phyloP scores from a whole-genome alignment of 2,113 vertebrate species.

The Chrysochloris asiatica region DNA sequence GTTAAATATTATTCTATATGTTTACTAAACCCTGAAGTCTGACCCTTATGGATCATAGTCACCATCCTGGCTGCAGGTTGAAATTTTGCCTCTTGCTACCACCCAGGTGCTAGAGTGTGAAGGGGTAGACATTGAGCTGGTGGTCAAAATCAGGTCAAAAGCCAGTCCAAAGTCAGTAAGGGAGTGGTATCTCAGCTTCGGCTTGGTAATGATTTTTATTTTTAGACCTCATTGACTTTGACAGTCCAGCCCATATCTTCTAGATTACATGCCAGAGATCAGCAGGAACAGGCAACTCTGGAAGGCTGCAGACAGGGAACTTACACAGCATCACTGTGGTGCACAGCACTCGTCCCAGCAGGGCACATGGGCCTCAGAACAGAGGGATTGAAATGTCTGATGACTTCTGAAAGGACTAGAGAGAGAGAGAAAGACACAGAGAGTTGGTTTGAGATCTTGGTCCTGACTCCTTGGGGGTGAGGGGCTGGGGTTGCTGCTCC shows the following conservation, averaged over 20 bases:
- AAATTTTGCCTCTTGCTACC: not conserved
- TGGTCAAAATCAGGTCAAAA: not conserved
- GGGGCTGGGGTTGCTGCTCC: not conserved
- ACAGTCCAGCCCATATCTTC: not conserved
- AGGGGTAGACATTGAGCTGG: not conserved
- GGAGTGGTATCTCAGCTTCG: not conserved
- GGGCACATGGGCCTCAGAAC: slow-evolving; percentile 59
- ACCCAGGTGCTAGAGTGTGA: not conserved
- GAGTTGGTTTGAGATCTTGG: not conserved
- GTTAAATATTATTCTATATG: not conserved
- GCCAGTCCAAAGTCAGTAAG: not conserved
- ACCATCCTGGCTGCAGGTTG: not conserved
- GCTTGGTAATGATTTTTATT: not conserved
- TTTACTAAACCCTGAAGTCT: not conserved
- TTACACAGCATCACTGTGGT: slow-evolving; percentile 65
- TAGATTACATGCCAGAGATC: rapidly evolving
- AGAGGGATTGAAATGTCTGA: slow-evolving; percentile 80
- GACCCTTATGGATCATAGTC: not conserved
- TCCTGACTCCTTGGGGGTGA: not conserved
- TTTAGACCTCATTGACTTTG: slow-evolving; percentile 25
- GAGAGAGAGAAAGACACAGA: slow-evolving; percentile 62
- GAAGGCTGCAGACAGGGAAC: slow-evolving; percentile 46
- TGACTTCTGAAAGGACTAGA: slow-evolving; percentile 79
- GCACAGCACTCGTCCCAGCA: rapidly evolving
- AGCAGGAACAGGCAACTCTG: not conserved